A percentile compares a stretch with the other conserved stretches of the same genome.
Evolutionary conservation across 2,113 vertebrate genomes (phyloP).

Genomic region (Lamprotornis superbus): DNA sequence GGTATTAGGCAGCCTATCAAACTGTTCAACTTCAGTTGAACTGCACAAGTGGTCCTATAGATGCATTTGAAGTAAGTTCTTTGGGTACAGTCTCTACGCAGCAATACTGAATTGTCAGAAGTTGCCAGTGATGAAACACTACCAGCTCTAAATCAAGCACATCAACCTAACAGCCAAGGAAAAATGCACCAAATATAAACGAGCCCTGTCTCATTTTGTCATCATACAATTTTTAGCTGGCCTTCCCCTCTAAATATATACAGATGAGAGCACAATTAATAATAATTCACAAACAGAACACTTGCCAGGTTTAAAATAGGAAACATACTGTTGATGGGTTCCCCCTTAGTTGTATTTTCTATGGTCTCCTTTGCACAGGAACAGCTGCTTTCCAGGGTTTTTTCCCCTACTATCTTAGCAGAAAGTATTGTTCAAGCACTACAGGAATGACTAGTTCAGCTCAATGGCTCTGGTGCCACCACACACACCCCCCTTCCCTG

Average conservation of each 20-base stretch:
- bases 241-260: constrained; percentile 17
- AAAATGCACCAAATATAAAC: not conserved
- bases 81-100: not conserved
- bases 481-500: rapidly evolving
- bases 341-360: not conserved
- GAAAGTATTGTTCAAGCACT: not conserved
- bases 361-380: not conserved
- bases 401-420: not conserved
- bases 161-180: not conserved
- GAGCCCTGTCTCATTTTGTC: not conserved
- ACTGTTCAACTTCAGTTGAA: not conserved
- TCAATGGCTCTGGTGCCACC: not conserved
- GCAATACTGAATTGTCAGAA: not conserved
- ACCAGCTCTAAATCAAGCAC: constrained; percentile 36
- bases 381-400: not conserved
- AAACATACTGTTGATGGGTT: not conserved
- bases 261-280: not conserved
- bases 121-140: not conserved
- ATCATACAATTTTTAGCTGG: not conserved
- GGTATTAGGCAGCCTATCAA: not conserved
- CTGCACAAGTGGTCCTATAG: not conserved
- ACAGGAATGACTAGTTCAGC: not conserved
- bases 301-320: constrained; percentile 2
- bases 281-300: not conserved
- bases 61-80: not conserved